Conservation (phyloP, 2,888 invertebrate genomes). For the Oscheius sp. region DNA sequence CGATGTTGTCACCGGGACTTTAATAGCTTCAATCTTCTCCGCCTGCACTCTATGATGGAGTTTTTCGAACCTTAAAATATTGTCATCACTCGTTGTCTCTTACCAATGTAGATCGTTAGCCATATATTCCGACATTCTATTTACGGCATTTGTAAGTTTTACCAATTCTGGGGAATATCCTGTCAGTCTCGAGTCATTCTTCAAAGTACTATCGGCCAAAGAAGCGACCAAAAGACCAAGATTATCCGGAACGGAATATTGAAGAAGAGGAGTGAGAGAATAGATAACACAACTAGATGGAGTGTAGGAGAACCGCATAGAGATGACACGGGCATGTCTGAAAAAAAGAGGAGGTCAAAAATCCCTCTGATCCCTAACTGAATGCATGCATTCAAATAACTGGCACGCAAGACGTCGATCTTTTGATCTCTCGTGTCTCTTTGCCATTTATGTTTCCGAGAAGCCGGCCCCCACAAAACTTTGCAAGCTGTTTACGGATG, state of each 20-base stretch:
- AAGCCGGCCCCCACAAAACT: too few species aligned
- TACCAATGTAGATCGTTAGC: constrained; percentile 57
- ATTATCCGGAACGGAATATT: constrained; percentile 66
- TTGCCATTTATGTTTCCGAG: too few species aligned
- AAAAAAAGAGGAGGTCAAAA: constrained; percentile 37
- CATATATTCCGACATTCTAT: constrained; percentile 43
- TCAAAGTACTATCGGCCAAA: constrained; percentile 36
- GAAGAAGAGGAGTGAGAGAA: constrained; percentile 59
- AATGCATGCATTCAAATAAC: too few species aligned
- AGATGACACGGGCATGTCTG: constrained; percentile 66
- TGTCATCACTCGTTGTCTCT: neutral
- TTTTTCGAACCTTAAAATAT: constrained; percentile 47
- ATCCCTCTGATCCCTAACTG: too few species aligned
- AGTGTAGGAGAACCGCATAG: constrained; percentile 65
- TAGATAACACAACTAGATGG: constrained; percentile 54
- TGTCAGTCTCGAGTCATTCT: constrained; percentile 48
- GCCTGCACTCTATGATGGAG: constrained; percentile 43
- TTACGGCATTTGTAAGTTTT: constrained; percentile 51
- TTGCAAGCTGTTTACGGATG: neutral
- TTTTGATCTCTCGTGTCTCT: too few species aligned
- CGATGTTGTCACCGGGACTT: neutral
- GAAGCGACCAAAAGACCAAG: constrained; percentile 50
- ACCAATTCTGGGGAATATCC: constrained; percentile 50
- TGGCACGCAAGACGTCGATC: too few species aligned
- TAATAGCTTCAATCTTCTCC: neutral